Conservation (phyloP, 2,113 vertebrate species). For the Anthoscopus minutus region DNA sequence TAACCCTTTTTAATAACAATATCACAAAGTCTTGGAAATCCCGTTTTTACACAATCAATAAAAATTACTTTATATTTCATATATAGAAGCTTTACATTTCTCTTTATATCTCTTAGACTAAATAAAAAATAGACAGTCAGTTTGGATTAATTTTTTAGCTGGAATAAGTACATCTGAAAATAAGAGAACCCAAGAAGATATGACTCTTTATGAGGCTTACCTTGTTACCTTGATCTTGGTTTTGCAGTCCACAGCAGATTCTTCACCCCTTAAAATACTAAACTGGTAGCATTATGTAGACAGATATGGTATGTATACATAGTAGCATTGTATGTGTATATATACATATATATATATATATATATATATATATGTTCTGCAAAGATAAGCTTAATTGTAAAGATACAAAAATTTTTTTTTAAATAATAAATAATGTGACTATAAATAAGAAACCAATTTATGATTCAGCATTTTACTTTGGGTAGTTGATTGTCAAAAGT, state of each 20-base stretch:
- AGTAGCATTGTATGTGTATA: not conserved
- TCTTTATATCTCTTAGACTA: not conserved
- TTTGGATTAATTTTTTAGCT: not conserved
- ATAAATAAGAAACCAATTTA: not conserved
- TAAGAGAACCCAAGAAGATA: not conserved
- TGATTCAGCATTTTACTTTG: not conserved
- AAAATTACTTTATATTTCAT: not conserved
- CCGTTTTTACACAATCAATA: not conserved
- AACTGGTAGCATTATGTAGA: not conserved
- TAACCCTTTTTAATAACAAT: not conserved
- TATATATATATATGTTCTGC: not conserved
- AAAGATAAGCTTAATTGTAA: not conserved
- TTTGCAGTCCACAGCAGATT: not conserved
- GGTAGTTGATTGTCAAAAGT: not conserved
- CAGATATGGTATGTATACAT: not conserved
- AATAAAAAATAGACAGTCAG: not conserved
- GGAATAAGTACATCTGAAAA: not conserved
- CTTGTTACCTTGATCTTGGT: not conserved
- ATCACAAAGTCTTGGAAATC: not conserved
- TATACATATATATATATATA: no score
- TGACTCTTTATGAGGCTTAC: not conserved
- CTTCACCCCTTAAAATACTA: not conserved
- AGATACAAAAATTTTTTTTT: not conserved
- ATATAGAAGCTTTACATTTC: not conserved
- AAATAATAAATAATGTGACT: not conserved